Base-by-base conservation (phyloP, 2,888 invertebrate species). In the Patella ulyssiponensis region DNA sequence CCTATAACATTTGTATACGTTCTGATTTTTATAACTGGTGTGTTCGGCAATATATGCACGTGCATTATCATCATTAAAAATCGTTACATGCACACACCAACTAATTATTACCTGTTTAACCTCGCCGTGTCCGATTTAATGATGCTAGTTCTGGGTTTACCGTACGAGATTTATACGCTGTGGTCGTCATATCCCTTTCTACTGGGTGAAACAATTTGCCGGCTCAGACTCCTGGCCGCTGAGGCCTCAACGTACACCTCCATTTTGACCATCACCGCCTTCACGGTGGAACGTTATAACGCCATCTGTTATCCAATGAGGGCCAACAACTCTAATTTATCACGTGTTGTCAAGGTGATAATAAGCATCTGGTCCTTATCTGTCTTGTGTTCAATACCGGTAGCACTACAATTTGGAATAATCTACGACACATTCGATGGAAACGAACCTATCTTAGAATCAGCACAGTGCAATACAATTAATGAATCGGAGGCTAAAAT, bases 301-400 rank as follows among this genome's bases (percentile, higher is more conserved):
- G 96, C 96, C 76, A 96, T 96, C 85, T 96, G 96, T 88, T 95
- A 96, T 88, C 96, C 97, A 0, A 96, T 97, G 87, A 93, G 95
- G 88, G 94, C 95, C 2, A 96, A 96, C 90, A 33, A 69, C 95
- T 96, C 94, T 96, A 96, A 96, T 86, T 92, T 97, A 64, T 95
- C 95, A 51, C 93, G 97, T 78, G 96, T 96, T 2, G 94, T 96
- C 75, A 94, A 95, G 85, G 95, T 95, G 83, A 96, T 98, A 69
- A 91, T 96, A 33, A 92, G 94, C 7, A 95, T 97, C 86, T 97
- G 97, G 97, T 89, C 95, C 11, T 91, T 95, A 75, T 95, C 96
- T 1, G 86, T 90, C 1, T 56, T 90, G 91, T 96, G 86, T 93
- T 95, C 86, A 93, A 95, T 76, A 95, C 96, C 97, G 0, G 85